These are phyloP conservation scores for Merodon equestris DNA, from an alignment of 2,888 invertebrate species.

Conservation along the genomic window DNA sequence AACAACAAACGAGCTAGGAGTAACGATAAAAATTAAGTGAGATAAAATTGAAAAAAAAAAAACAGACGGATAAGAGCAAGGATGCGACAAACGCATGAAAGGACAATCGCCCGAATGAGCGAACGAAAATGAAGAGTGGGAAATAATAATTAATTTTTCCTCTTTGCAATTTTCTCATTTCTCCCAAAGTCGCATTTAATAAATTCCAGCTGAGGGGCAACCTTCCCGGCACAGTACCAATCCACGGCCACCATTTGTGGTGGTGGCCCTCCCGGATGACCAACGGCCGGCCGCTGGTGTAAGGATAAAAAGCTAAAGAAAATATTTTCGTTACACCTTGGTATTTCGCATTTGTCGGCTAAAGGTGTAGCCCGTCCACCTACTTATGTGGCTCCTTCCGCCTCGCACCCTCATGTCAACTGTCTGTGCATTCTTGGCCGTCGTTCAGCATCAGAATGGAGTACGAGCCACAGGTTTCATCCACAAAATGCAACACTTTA, in stretches of 20 bases:
- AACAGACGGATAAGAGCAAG: slow-evolving; percentile 49
- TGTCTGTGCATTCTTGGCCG: slow-evolving; percentile 64
- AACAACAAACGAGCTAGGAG: neutral
- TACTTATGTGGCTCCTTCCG: too few relatives aligned
- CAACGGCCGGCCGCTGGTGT: slow-evolving; percentile 40
- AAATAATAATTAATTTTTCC: slow-evolving; percentile 69
- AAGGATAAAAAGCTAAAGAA: slow-evolving; percentile 63
- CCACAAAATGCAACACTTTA: slow-evolving; percentile 56
- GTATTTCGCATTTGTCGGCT: slow-evolving; percentile 50
- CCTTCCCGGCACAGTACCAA: too few relatives aligned
- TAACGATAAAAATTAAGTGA: slow-evolving; percentile 65
- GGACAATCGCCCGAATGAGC: neutral
- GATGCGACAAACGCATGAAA: slow-evolving; percentile 30
- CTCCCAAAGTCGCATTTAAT: slow-evolving; percentile 68
- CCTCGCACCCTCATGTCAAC: too few relatives aligned
- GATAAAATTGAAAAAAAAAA: slow-evolving; percentile 62
- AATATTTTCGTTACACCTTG: slow-evolving; percentile 67
- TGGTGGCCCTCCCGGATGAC: slow-evolving; percentile 16
- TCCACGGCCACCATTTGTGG: neutral
- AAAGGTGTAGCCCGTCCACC: slow-evolving; percentile 29
- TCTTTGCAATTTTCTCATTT: slow-evolving; percentile 68
- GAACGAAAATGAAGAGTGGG: slow-evolving; percentile 41
- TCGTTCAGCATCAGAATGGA: neutral
- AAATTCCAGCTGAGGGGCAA: slow-evolving; percentile 53
- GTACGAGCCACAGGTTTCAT: neutral